These are phyloP conservation scores for Coleophora deauratella DNA, from an alignment of 2,888 invertebrate species.

Conservation along the genomic window DNA sequence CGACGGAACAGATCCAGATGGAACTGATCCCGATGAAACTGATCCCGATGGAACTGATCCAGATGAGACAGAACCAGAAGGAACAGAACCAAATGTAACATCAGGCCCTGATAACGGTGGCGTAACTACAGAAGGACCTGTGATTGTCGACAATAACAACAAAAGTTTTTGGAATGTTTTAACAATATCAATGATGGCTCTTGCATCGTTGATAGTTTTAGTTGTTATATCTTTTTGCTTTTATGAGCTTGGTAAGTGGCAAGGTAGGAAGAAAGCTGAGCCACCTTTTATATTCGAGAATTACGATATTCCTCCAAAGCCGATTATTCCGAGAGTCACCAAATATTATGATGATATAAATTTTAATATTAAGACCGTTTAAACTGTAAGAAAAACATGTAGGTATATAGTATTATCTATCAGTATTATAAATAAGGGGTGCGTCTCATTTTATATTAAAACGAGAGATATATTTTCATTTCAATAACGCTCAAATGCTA, in stretches of 20 bases:
- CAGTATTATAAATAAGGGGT: no score
- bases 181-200: conserved; percentile 24
- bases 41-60: background rate
- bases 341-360: conserved; percentile 7
- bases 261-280: conserved; percentile 9
- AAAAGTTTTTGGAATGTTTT: conserved; percentile 28
- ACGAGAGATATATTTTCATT: no score
- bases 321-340: conserved; percentile 20
- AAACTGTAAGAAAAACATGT: background rate
- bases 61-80: background rate
- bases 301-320: conserved; percentile 17
- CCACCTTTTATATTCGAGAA: conserved; percentile 13
- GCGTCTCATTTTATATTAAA: no score
- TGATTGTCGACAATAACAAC: background rate
- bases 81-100: background rate
- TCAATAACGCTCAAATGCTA: no score
- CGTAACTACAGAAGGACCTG: background rate
- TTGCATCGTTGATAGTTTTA: conserved; percentile 20
- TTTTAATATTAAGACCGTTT: background rate
- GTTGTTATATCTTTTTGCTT: conserved; percentile 19
- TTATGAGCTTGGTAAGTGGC: conserved; percentile 28
- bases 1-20: no score
- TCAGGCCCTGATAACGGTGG: background rate
- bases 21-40: conserved; percentile 2
- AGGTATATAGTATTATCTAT: no score